phyloP scores from a whole-genome alignment of 2,888 invertebrate genomes.

The Thera britannica region DNA sequence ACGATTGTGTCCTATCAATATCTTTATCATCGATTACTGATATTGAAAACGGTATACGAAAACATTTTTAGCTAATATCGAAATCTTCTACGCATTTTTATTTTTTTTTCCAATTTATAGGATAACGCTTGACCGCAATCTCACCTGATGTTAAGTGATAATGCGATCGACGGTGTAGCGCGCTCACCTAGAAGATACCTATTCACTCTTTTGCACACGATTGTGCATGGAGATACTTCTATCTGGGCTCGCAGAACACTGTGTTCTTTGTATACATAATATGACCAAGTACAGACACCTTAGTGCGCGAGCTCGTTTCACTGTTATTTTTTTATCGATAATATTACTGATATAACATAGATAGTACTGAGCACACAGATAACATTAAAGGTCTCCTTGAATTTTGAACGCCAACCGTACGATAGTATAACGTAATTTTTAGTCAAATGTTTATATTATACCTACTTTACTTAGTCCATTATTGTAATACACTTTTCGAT shows the following conservation, averaged over 20 bases:
- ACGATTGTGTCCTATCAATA: constrained; percentile 61
- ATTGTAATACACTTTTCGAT: not conserved
- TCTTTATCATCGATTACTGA: constrained; percentile 25
- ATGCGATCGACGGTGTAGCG: too few relatives aligned
- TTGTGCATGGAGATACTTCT: too few relatives aligned
- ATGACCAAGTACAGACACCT: not conserved
- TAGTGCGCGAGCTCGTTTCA: not conserved
- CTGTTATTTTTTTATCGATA: constrained; percentile 58
- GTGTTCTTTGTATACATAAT: too few relatives aligned
- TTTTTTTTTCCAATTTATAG: too few relatives aligned
- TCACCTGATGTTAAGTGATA: too few relatives aligned
- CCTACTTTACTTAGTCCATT: not conserved
- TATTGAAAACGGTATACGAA: not conserved
- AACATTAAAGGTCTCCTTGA: constrained; percentile 39
- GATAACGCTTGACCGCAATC: too few relatives aligned
- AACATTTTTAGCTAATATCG: not conserved
- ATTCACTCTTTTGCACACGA: too few relatives aligned
- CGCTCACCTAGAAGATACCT: too few relatives aligned
- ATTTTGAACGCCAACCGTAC: constrained; percentile 19
- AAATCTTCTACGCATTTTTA: not conserved
- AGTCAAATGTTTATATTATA: constrained; percentile 1
- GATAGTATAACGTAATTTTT: constrained; percentile 8
- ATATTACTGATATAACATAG: constrained; percentile 42
- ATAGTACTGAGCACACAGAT: constrained; percentile 36
- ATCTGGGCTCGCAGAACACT: too few relatives aligned